These are phyloP conservation scores for Lasiurus borealis DNA, from an alignment of 2,113 vertebrate species.

Conservation along the genomic window DNA sequence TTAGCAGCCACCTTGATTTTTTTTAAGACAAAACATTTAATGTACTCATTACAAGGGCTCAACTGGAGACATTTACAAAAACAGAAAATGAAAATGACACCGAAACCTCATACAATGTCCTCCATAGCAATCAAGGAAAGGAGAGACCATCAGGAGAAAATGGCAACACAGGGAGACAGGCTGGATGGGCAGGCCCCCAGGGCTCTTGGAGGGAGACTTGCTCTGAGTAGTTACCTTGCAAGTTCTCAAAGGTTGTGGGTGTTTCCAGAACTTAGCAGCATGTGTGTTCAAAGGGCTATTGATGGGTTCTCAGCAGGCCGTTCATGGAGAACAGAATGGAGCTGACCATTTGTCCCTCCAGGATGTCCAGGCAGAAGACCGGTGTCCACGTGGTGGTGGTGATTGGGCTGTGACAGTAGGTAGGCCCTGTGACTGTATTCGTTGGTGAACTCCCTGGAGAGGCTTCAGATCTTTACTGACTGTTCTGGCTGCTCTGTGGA, in stretches of 20 bases:
- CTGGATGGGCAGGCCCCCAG: conserved; percentile 60
- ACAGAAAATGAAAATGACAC: background rate
- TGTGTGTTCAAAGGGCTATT: conserved; percentile 93
- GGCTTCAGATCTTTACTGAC: conserved; percentile 91
- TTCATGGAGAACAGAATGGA: conserved; percentile 93
- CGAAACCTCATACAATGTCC: background rate
- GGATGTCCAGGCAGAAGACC: conserved; percentile 95
- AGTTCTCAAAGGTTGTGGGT: conserved; percentile 89
- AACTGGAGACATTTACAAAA: background rate
- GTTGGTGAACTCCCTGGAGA: conserved; percentile 92
- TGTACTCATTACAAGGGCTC: background rate
- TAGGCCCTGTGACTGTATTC: conserved; percentile 78
- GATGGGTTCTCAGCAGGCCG: conserved; percentile 94
- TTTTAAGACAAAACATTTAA: background rate
- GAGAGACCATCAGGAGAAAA: background rate
- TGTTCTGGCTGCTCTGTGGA: conserved; percentile 75
- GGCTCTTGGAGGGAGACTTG: conserved; percentile 84
- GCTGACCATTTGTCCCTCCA: conserved; percentile 96
- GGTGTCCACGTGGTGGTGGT: conserved; percentile 94
- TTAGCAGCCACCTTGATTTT: background rate
- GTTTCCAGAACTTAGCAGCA: conserved; percentile 92
- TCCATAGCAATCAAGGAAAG: background rate
- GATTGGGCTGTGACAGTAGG: conserved; percentile 88
- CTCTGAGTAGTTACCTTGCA: conserved; percentile 84
- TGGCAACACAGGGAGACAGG: accelerated